Evolutionary conservation across 2,113 vertebrate species (phyloP), one percentile per base, ranked within the genome.

Genomic region (Caloenas nicobarica): DNA sequence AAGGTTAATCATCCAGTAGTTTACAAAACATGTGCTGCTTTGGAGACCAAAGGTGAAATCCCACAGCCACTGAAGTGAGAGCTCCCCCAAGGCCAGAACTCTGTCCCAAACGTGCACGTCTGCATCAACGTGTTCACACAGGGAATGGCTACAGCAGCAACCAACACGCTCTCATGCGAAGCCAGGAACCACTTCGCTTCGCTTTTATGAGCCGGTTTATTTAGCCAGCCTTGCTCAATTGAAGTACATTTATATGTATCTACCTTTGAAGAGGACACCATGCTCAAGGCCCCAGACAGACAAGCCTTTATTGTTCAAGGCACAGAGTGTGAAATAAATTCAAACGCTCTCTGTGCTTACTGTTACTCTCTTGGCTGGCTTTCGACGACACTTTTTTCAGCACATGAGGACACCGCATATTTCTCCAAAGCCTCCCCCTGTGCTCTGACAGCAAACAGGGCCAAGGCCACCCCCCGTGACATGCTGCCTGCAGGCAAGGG

Each of bases 361-460:
- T 28, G 3, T 40, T 70, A 14, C 23, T 57, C 17, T 83, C 80
- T 57, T 11, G 2, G 25, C 14, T 70, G 50, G 23, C 46, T 70
- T 70, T n/a, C 69, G 31, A 50, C 9, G 44, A 14, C 22, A 34
- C 5, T 80, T 89, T 57, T 44, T 61, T 28, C 62, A 77, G n/a
- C 58, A 18, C 2, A 13, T 19, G 13, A 77, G 22, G 34, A n/a
- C 19, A 50, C 5, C 0, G 0, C 33, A 5, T 33, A 81, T 64
- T 86, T 42, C 34, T 28, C 76, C 26, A 44, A 77, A 66, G 36
- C 22, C 33, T 62, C 6, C 9, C 6, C 3, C 7, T 21, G 70
- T 57, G 26, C 40, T 92, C 19, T 69, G 70, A 53, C 36, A 65
- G 40, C 50, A 72, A 70, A 42, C 0, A 0, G 29, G 61, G 33